Evolutionary conservation across 2,113 vertebrate species (phyloP).

Genomic region (Glaucidium brasilianum): DNA sequence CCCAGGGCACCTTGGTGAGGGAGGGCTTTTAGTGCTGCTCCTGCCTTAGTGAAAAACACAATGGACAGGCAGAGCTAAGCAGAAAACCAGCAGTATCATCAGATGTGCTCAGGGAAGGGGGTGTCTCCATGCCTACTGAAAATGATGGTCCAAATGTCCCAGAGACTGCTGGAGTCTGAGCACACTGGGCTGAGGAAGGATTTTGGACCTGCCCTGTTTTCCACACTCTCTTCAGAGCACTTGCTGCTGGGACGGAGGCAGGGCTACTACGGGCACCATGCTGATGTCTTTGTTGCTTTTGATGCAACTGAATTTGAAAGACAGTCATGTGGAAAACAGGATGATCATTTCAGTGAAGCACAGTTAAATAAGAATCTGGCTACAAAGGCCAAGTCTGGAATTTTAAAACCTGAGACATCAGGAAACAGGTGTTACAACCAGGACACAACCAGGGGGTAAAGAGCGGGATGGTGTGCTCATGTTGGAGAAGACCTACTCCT

Average conservation of each 20-base stretch:
- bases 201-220: not conserved
- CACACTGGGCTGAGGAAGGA: not conserved
- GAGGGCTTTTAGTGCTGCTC: not conserved
- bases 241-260: not conserved
- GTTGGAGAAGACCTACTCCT: not conserved
- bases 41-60: not conserved
- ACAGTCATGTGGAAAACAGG: not conserved
- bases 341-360: not conserved
- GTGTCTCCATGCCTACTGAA: not conserved
- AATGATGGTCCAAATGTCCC: not conserved
- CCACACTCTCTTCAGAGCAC: not conserved
- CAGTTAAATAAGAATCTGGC: not conserved
- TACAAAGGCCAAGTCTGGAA: not conserved
- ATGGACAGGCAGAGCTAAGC: not conserved
- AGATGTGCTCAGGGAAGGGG: not conserved
- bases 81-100: not conserved
- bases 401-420: not conserved
- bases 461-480: not conserved
- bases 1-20: rapidly evolving
- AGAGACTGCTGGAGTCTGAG: not conserved
- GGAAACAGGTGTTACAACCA: not conserved
- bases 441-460: not conserved
- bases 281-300: not conserved
- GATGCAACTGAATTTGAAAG: not conserved
- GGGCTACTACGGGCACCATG: not conserved